phyloP scores from a whole-genome alignment of 1,140 invertebrate species.

The Campoletis sonorensis region DNA sequence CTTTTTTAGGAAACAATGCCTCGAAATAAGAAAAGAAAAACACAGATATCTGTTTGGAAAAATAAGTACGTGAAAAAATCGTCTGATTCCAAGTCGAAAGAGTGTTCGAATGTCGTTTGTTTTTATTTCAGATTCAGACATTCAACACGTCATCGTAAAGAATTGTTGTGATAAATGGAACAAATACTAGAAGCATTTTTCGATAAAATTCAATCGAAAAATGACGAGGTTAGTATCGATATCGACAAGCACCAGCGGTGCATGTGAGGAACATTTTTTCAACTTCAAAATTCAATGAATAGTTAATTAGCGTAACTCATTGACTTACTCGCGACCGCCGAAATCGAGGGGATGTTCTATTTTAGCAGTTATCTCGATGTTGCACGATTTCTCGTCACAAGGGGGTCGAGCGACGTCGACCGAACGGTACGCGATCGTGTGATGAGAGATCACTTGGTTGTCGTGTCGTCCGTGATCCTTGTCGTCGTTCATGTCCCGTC shows the following conservation, averaged over 20 bases:
- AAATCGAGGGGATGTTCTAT: conserved; percentile 40
- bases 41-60: too few species aligned
- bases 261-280: background rate
- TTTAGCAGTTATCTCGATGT: conserved; percentile 17
- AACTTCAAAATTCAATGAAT: background rate
- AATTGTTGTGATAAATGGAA: too few species aligned
- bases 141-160: too few species aligned
- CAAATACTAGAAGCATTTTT: too few species aligned
- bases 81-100: too few species aligned
- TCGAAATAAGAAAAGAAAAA: background rate
- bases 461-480: conserved; percentile 15
- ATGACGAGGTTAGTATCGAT: background rate
- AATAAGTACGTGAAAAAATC: too few species aligned
- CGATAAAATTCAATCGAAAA: background rate
- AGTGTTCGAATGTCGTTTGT: too few species aligned
- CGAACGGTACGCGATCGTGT: conserved; percentile 87
- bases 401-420: conserved; percentile 83
- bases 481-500: conserved; percentile 21
- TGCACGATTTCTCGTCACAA: conserved; percentile 53
- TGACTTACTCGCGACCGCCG: background rate
- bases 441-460: conserved; percentile 72
- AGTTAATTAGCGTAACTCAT: background rate
- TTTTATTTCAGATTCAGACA: too few species aligned
- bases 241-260: background rate
- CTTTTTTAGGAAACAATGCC: background rate